Conservation (phyloP, 2,888 invertebrate genomes). For the Anthoptus insignis region DNA sequence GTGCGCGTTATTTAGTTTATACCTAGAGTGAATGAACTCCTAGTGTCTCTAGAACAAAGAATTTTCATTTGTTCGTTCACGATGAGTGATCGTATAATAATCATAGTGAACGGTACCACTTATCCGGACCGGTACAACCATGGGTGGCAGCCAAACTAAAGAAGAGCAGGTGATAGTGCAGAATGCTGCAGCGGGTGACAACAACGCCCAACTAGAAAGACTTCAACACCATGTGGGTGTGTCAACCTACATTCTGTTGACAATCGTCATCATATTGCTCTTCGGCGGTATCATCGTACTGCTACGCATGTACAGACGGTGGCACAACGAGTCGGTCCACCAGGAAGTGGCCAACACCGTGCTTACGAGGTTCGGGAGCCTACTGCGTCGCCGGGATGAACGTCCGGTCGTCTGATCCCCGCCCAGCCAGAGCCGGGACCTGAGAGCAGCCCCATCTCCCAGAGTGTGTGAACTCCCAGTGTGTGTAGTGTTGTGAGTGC, state of each 20-base stretch:
- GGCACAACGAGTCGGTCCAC: not conserved
- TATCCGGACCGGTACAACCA: not conserved
- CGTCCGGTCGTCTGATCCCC: not conserved
- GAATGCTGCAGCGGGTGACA: not conserved
- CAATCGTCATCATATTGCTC: not conserved
- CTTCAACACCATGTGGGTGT: not conserved
- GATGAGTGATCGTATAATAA: too few relatives aligned
- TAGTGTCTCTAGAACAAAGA: too few relatives aligned
- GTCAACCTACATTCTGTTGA: not conserved
- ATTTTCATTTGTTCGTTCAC: too few relatives aligned
- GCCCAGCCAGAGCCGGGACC: too few relatives aligned
- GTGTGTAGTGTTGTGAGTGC: too few relatives aligned
- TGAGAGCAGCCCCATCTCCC: too few relatives aligned
- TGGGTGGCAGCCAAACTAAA: not conserved
- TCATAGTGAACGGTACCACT: too few relatives aligned
- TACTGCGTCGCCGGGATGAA: constrained; percentile 2
- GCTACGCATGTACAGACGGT: not conserved
- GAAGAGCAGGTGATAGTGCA: not conserved
- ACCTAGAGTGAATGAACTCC: too few relatives aligned
- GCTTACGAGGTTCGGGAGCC: constrained; percentile 2
- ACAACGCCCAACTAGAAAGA: not conserved
- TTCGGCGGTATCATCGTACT: not conserved
- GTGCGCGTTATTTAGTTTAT: not conserved
- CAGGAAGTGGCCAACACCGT: not conserved
- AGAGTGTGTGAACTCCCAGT: too few relatives aligned